Evolutionary conservation across 2,113 vertebrate species (phyloP).

Genomic region (Irena cyanogastra): DNA sequence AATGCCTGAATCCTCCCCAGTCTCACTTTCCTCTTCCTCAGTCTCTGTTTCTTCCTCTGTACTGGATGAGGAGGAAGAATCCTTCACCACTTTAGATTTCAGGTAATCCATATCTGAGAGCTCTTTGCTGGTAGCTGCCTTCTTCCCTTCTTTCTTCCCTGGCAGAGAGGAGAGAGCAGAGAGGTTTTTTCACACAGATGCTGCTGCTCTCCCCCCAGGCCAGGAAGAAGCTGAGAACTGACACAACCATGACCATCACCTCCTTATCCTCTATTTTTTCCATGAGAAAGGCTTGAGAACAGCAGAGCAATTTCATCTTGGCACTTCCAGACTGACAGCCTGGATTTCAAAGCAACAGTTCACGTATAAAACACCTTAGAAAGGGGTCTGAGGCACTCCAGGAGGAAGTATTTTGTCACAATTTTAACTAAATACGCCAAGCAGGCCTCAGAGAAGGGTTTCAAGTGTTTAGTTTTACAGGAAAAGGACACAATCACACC

Average conservation of each 20-base stretch:
- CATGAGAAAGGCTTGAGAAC: neutral
- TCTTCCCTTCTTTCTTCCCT: slow-evolving; percentile 34
- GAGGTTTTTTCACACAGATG: neutral
- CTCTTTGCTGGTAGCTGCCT: slow-evolving; percentile 56
- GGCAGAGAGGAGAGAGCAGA: neutral
- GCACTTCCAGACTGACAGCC: neutral
- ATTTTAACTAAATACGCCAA: neutral
- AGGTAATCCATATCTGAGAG: slow-evolving; percentile 96
- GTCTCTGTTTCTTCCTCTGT: slow-evolving; percentile 33
- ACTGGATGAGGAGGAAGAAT: slow-evolving; percentile 9
- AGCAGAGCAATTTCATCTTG: neutral
- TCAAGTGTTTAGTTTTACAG: neutral
- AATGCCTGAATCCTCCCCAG: neutral
- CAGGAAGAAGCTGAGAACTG: neutral
- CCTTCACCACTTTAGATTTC: slow-evolving; percentile 84
- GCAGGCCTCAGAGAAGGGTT: neutral
- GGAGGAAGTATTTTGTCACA: neutral
- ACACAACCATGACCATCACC: neutral
- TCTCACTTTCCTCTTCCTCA: slow-evolving; percentile 11
- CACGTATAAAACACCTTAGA: rapidly evolving
- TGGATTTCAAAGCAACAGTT: neutral
- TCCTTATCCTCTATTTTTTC: neutral
- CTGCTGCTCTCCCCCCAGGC: neutral
- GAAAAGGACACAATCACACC: neutral
- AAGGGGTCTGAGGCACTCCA: neutral